Evolutionary conservation across 1,140 invertebrate genomes (phyloP), one percentile per base, ranked within the genome.

Genomic region (Oncopeltus fasciatus): DNA sequence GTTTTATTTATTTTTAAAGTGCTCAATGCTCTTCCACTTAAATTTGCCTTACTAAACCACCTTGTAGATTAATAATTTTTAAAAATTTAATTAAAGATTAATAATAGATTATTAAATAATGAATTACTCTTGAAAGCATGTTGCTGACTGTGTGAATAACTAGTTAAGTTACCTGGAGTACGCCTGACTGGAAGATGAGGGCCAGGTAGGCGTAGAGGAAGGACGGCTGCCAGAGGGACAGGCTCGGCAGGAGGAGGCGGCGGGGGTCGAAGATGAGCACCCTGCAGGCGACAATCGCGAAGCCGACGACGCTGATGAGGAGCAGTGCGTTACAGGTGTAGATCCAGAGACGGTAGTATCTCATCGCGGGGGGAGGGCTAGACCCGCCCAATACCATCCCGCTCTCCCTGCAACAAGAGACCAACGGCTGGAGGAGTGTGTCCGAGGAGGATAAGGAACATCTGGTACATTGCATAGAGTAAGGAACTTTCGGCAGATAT

Each of bases 331-430:
- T 92, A 82, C 88, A 91, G 70, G 87, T 86, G 80, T 92, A 92
- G 72, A 92, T 92, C 89, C 89, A 92, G 70, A 92, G 81, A 73
- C 88, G 85, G 77, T 93, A 93, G 80, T 92, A 92, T 68, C 78
- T 70, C 73, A 74, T 74, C 63, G 72, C 70, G 28, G 66, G 38
- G 59, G 63, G 64, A 11, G 62, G 46, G 53, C 61, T 61, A 46
- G 59, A 47, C 63, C 57, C 47, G 29, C 63, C 63, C 47, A 64
- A 61, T 38, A 64, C 63, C 63, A 64, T 64, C 29, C 59, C 43
- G 31, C 14, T 20, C 29, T 16, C 1, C 18, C 57, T 53, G 49
- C 1, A 53, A 53, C 49, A 53, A 53, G n/a, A n/a, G n/a, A n/a
- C n/a, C n/a, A n/a, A n/a, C n/a, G n/a, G n/a, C n/a, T n/a, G n/a